Conservation (phyloP, 2,888 invertebrate genomes). For the Lasioglossum morio region DNA sequence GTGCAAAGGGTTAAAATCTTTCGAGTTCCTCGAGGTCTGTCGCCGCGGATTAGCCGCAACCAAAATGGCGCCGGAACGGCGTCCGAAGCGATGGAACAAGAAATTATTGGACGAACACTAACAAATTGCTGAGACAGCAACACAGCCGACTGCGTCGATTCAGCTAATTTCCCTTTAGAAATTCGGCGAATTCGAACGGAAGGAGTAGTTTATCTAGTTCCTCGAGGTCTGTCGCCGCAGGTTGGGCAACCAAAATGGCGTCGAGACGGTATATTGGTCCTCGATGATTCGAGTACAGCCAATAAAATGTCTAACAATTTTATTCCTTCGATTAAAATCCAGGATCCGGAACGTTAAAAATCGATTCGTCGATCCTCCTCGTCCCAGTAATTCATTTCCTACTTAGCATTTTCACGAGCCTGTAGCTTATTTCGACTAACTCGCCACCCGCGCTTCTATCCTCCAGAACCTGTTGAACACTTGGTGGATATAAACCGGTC, state of each 20-base stretch:
- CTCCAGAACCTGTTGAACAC: slow-evolving; percentile 79
- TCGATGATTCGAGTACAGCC: background rate
- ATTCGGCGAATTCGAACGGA: background rate
- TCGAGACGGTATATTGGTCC: background rate
- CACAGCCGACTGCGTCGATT: background rate
- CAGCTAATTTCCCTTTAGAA: background rate
- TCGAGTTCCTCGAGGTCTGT: background rate
- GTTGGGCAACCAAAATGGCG: background rate
- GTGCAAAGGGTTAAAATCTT: background rate
- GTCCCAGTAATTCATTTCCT: background rate
- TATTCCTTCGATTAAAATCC: background rate
- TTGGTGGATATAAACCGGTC: slow-evolving; percentile 78
- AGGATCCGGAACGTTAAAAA: background rate
- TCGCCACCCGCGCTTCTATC: slow-evolving; percentile 41
- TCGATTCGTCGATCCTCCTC: background rate
- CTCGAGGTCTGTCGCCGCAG: background rate
- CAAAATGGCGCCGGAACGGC: background rate
- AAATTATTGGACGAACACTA: background rate
- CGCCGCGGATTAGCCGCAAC: background rate
- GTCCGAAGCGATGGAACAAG: background rate
- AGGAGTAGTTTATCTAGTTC: background rate
- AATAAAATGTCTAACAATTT: background rate
- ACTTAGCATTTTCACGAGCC: slow-evolving; percentile 11
- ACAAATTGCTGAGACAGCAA: background rate
- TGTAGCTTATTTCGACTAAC: slow-evolving; percentile 18